Evolutionary conservation across 2,888 invertebrate species (phyloP), one percentile per base, ranked within the genome.

Genomic region (Acleris emargana): DNA sequence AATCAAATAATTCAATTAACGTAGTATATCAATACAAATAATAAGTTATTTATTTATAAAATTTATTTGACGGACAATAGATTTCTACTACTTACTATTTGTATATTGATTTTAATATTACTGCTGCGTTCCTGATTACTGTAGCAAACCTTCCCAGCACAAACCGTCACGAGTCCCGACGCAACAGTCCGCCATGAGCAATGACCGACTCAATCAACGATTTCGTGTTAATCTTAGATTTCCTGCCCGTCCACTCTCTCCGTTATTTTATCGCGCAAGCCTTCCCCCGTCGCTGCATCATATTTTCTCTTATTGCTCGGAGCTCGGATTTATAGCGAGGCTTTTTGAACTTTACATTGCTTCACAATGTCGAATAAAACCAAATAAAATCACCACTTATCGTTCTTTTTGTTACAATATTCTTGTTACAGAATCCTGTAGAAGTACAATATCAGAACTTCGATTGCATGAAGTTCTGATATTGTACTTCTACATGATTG

Each of bases 161-260:
- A 18, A 45, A 60, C 43, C 11, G 22, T n/a, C n/a, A 66, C 50
- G 55, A 49, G 32, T 17, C 18, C n/a, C 22, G 16, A 28, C 22
- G 28, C 20, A 50, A 20, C 45, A 51, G 38, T 11, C 25, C 51
- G 38, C 55, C 28, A 54, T 28, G 9, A 18, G 60, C 57, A 51
- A 60, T 51, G 38, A 50, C 66, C 45, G 38, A 57, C 57, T 66
- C 66, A 66, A 61, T 66, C 60, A 66, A 42, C 66, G 47, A 66
- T 66, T 57, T 61, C 52, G 66, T 66, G 66, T 66, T 66, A 66
- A 61, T 66, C 61, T 61, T 57, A 66, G 66, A 66, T 60, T 60
- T 66, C 66, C 66, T 66, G 66, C 61, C 51, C 54, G 64, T 54
- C 66, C 60, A 51, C 66, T 66, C 66, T 66, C 66, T 66, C 60